These are phyloP conservation scores for Strigamia maritima DNA, from an alignment of 2,888 invertebrate species.

Conservation along the genomic window DNA sequence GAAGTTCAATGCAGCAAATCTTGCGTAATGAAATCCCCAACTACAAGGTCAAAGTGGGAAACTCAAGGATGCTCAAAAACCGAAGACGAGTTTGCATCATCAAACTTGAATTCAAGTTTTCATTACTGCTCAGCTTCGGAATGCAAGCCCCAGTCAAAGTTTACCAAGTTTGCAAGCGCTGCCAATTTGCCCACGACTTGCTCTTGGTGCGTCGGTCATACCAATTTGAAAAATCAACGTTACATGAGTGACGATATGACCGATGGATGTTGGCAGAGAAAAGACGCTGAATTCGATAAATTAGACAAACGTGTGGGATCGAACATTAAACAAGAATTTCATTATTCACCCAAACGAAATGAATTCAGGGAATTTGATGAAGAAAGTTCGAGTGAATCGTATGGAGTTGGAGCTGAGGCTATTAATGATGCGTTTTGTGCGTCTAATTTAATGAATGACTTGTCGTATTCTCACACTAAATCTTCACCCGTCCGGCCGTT, in stretches of 20 bases:
- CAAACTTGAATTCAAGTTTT: neutral
- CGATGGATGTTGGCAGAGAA: neutral
- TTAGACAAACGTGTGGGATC: neutral
- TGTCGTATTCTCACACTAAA: neutral
- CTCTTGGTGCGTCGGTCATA: neutral
- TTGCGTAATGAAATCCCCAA: neutral
- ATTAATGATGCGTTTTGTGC: constrained; percentile 43
- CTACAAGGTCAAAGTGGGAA: neutral
- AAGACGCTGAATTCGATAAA: neutral
- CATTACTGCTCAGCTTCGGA: neutral
- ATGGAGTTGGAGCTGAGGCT: neutral
- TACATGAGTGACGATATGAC: constrained; percentile 15
- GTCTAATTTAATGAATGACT: constrained; percentile 40
- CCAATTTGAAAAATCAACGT: neutral
- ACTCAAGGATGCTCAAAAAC: neutral
- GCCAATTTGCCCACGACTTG: neutral
- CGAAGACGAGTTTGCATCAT: neutral
- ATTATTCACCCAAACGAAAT: neutral
- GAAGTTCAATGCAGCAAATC: neutral
- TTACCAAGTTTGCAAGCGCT: constrained; percentile 8
- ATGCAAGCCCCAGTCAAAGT: neutral
- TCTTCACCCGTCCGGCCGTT: constrained; percentile 40
- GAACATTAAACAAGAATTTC: neutral
- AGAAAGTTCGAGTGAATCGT: neutral
- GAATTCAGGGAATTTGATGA: neutral